Evolutionary conservation across 2,888 invertebrate species (phyloP), one percentile per base, ranked within the genome.

Genomic region (Caenorhabditis wallacei): DNA sequence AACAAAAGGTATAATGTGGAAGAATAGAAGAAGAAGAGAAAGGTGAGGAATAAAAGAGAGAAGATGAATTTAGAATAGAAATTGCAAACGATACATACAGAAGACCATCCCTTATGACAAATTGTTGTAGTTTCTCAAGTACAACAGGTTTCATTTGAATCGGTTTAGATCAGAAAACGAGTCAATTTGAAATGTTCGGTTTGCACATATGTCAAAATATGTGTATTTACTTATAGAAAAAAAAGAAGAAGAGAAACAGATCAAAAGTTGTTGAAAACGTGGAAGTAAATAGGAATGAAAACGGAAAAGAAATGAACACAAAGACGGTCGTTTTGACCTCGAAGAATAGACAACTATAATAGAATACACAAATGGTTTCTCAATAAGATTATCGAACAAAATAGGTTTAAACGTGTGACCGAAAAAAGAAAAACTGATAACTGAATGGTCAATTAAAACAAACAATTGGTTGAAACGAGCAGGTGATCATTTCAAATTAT

Each of bases 31-130:
- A 26, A 24, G 37, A 37, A 24, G 40, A 16, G n/a, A 46, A 43
- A 57, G 46, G 26, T 10, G 30, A 43, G 18, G 40, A 56, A 85
- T 20, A 88, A 48, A 5, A 84, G 83, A 18, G 79, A 69, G 64
- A 74, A 84, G 24, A 86, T 85, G n/a, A 87, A 80, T 48, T 79
- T 48, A n/a, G 82, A 80, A 63, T 40, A 57, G 80, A 8, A 46
- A 69, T 43, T 81, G 78, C 84, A 81, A 87, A 48, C 64, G 66
- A 66, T 53, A 43, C 43, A 46, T 46, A 40, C 16, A 43, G 43
- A 59, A 22, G 16, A 22, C 18, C 8, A 22, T 40, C 61, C 43
- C 63, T 53, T 74, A 74, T 74, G 72, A 63, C 54, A 64, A 56
- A 69, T 56, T n/a, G 70, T 64, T 35, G 53, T 43, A 53, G 46